phyloP scores from a whole-genome alignment of 1,140 invertebrate genomes.

The Portunus trituberculatus region DNA sequence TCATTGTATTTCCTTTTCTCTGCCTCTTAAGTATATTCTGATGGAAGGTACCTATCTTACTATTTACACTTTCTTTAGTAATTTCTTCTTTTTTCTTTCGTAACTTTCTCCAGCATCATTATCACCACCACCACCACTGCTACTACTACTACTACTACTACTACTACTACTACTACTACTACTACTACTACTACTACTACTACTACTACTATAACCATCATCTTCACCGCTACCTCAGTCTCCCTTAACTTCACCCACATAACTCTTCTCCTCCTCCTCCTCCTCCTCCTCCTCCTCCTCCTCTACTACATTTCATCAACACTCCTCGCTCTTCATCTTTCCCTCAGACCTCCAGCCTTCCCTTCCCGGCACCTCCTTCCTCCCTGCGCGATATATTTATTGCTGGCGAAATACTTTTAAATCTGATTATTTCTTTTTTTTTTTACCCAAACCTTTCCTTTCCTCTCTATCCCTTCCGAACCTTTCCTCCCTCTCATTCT shows the following conservation, averaged over 20 bases:
- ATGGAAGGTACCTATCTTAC: too few relatives aligned
- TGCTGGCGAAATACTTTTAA: background rate
- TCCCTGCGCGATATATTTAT: background rate
- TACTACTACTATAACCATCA: background rate
- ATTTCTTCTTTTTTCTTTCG: too few relatives aligned
- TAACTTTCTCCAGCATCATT: background rate
- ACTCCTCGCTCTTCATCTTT: background rate
- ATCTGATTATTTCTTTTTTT: slow-evolving; percentile 5
- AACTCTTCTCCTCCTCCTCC: slow-evolving; percentile 1
- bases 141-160: background rate
- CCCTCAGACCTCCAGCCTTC: background rate
- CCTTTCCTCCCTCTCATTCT: background rate
- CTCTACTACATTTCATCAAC: slow-evolving; percentile 3
- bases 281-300: background rate
- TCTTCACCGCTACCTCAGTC: background rate
- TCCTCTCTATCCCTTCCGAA: background rate
- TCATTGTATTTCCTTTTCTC: too few relatives aligned
- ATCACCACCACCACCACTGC: background rate
- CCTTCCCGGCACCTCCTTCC: background rate
- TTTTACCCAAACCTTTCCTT: slow-evolving; percentile 1
- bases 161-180: background rate
- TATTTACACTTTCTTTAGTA: too few relatives aligned
- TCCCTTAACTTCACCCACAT: background rate
- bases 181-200: background rate
- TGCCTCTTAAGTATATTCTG: too few relatives aligned